Conservation (phyloP, 2,113 vertebrate species). For the Tyto alba region DNA sequence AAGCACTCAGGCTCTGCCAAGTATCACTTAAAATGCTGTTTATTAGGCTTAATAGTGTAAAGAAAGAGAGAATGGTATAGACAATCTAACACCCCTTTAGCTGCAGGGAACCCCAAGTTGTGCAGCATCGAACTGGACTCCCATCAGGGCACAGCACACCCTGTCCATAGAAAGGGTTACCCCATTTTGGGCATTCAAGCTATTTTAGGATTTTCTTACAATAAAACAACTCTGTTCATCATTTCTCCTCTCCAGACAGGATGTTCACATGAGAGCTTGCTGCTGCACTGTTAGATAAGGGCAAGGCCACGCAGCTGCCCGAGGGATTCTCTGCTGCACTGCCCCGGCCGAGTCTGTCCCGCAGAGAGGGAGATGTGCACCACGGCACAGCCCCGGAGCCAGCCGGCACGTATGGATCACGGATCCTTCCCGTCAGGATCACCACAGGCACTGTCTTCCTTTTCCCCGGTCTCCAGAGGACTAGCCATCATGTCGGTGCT, state of each 20-base stretch:
- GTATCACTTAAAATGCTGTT: not conserved
- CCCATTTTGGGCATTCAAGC: not conserved
- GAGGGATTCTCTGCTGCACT: not conserved
- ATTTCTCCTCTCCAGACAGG: not conserved
- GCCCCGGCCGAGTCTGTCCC: not conserved
- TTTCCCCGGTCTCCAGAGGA: not conserved
- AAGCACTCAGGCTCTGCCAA: not conserved
- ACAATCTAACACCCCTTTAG: not conserved
- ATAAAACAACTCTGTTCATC: not conserved
- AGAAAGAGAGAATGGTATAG: not conserved
- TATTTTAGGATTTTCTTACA: not conserved
- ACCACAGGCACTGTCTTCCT: not conserved
- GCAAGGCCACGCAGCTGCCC: not conserved
- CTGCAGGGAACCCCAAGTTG: not conserved
- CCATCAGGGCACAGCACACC: not conserved
- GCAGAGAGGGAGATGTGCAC: not conserved
- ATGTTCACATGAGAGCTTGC: not conserved
- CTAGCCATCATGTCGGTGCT: not conserved
- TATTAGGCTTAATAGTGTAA: not conserved
- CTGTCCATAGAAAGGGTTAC: accelerated
- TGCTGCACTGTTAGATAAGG: not conserved
- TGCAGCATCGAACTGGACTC: not conserved
- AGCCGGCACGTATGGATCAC: not conserved
- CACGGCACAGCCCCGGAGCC: not conserved
- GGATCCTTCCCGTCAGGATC: accelerated